Base-by-base conservation (phyloP, 2,797 vertebrate genomes). In the Psittacula echo region DNA sequence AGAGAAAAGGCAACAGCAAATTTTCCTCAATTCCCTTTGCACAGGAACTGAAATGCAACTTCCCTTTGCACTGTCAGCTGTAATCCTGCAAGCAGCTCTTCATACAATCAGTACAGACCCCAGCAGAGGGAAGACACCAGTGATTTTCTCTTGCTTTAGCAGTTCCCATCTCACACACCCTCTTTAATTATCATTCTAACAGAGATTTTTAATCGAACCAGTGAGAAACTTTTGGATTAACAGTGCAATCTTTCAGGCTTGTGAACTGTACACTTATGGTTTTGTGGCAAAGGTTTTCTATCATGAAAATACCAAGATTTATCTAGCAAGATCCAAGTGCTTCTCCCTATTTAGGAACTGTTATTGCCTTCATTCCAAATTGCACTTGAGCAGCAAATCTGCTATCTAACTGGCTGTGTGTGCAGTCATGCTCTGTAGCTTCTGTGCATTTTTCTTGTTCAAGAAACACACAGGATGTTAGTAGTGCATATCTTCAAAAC, bases 401-500 rank as follows among this genome's bases (percentile, higher is more conserved):
- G 70, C 32, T 67, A 0, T 37, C 30, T 26, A 70, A 87, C 16
- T 89, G 54, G 29, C 56, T 77, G 62, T 88, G 62, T 78, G 30
- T 68, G 87, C 53, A 41, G 67, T 62, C 44, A 60, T 29, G 47
- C 22, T 77, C 30, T 73, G 21, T 50, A 85, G 71, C 73, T 71
- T 53, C 67, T 87, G 39, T 62, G 58, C 64, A 39, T 81, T 85
- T 84, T 71, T 56, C 51, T 77, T 85, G 44, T 48, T 54, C n/a
- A 48, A 70, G 75, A 73, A 76, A 50, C 41, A 91, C 62, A 58
- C 5, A 18, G 61, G 45, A 24, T 94, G 82, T 88, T 92, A 68
- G 82, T 93, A 76, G 50, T 85, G 26, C 48, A 87, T 68, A 64
- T 88, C 54, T 88, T 84, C 84, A 84, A 67, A 88, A 94, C 79